Evolutionary conservation across 2,113 vertebrate species (phyloP), one percentile per base, ranked within the genome.

Genomic region (Natator depressus): DNA sequence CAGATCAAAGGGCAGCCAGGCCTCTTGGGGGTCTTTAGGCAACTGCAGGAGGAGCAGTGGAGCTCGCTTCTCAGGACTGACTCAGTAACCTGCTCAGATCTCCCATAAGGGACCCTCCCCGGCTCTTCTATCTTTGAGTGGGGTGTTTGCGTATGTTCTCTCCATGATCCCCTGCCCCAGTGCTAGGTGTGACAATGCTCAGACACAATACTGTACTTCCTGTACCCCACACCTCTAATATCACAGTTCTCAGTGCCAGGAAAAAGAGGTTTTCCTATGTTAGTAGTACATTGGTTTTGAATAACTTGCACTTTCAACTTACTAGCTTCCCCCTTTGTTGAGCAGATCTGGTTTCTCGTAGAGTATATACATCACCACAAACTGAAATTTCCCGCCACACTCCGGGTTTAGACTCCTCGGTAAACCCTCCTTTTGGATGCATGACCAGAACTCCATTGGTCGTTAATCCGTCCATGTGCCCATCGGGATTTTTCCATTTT

Each of bases 401-500:
- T 0, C 99, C 99, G 0, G 99, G 99, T 93, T 99, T 99, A 13
- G 99, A 99, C 97, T 99, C 99, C 65, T 99, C 99, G 0, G 99
- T 99, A 97, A 99, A 99, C 1, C 99, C 99, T 22, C 99, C 99
- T 91, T 98, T 98, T 0, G 99, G 99, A 80, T 99, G 99, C 99
- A 99, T 99, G 55, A 99, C 99, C 88, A 99, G 98, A 94, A 99
- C 99, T 0, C 99, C 99, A 9, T 99, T 99, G 78, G 99, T 99
- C 1, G 99, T 99, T 90, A 99, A 97, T 53, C 99, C 99, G 4
- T 99, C 99, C 99, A 99, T 99, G 97, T 99, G 99, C 81, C 99
- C 99, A 7, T 99, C 99, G 0, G 99, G 99, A 95, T 99, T 99
- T 98, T 99, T 99, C 99, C 99, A 99, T 84, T 99, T 99, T 7